Evolutionary conservation across 2,888 invertebrate species (phyloP).

Genomic region (Liopterus haemorrhoidalis): DNA sequence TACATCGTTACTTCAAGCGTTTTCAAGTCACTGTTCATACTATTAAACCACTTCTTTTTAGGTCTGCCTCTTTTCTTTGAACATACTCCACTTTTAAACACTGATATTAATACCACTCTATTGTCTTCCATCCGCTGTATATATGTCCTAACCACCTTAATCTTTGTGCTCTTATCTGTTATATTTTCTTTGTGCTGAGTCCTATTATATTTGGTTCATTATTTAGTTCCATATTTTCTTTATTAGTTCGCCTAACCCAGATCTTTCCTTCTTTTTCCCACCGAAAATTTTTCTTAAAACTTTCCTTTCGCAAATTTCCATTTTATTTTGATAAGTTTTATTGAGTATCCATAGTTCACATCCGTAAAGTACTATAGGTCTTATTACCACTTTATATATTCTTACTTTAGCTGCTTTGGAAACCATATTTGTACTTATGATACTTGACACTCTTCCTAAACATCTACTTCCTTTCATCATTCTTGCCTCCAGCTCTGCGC

Average conservation of each 20-base stretch:
- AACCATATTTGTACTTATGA: not conserved
- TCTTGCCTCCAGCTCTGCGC: not conserved
- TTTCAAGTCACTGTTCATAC: too few species aligned
- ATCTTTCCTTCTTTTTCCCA: not conserved
- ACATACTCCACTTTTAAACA: too few species aligned
- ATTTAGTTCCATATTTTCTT: not conserved
- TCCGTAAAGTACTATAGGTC: not conserved
- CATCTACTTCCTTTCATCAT: not conserved
- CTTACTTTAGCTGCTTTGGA: not conserved
- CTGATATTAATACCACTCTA: too few species aligned
- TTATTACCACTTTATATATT: slow-evolving; percentile 3
- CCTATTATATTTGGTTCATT: not conserved
- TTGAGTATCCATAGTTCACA: slow-evolving; percentile 1
- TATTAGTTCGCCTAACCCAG: not conserved
- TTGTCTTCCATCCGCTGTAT: too few species aligned
- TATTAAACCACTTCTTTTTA: too few species aligned
- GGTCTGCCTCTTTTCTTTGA: too few species aligned
- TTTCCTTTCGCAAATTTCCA: slow-evolving; percentile 2
- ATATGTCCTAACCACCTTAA: slow-evolving; percentile 1
- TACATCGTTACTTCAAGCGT: too few species aligned
- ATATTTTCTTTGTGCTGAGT: too few species aligned
- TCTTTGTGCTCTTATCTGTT: slow-evolving; percentile 7
- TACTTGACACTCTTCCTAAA: not conserved
- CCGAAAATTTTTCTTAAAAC: slow-evolving; percentile 1
- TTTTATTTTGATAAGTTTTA: not conserved